Evolutionary conservation across 2,113 vertebrate genomes (phyloP).

Genomic region (Phaetusa simplex): DNA sequence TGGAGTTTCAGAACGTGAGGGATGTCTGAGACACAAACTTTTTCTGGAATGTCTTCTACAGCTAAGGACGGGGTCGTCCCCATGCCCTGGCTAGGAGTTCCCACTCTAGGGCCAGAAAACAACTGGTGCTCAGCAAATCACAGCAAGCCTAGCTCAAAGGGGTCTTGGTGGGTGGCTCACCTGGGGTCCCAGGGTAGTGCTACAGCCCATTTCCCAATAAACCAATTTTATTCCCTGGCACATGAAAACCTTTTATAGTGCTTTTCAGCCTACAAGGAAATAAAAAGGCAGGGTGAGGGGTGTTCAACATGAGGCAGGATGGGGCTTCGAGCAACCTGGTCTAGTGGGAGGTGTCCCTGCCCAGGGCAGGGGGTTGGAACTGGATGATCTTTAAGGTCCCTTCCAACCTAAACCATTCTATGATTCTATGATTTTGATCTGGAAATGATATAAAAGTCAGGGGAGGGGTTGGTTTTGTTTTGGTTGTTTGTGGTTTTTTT

Average conservation of each 20-base stretch:
- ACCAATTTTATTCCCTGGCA: background rate
- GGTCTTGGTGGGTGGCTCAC: background rate
- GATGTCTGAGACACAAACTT: background rate
- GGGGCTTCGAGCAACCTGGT: background rate
- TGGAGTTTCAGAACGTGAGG: background rate
- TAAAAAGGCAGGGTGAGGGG: accelerated
- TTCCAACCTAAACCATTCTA: background rate
- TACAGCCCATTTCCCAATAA: background rate
- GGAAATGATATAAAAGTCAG: background rate
- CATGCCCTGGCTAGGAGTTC: background rate
- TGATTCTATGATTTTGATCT: background rate
- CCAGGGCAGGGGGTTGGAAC: background rate
- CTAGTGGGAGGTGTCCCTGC: background rate
- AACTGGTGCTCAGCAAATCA: background rate
- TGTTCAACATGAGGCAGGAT: background rate
- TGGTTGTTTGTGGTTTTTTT: background rate
- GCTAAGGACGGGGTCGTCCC: too few species aligned
- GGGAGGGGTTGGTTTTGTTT: accelerated
- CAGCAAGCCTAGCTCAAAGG: background rate
- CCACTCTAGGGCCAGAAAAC: background rate
- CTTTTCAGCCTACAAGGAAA: background rate
- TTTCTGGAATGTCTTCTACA: background rate
- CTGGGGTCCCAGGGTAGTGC: background rate
- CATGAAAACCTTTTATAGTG: background rate
- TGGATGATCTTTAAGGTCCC: background rate